Evolutionary conservation across 1,140 invertebrate species (phyloP).

Genomic region (Lanistes nyassanus): DNA sequence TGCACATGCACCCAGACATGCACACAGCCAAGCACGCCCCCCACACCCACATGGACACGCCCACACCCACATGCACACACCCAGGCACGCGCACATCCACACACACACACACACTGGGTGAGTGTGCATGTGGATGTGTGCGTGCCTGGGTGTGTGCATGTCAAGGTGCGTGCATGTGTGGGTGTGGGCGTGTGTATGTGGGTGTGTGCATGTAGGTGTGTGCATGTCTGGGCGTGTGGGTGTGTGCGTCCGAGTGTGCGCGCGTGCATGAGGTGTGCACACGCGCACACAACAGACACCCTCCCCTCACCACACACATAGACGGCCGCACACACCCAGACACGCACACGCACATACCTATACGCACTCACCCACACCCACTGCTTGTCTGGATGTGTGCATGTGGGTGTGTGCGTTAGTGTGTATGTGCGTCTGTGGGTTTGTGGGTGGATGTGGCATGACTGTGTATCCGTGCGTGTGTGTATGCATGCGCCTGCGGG

Average conservation of each 20-base stretch:
- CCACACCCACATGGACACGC: background rate
- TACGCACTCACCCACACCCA: background rate
- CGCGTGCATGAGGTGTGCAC: background rate
- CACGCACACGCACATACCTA: background rate
- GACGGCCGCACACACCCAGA: background rate
- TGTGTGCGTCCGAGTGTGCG: background rate
- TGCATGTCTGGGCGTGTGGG: background rate
- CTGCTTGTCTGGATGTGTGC: background rate
- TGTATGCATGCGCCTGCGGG: background rate
- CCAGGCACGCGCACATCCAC: background rate
- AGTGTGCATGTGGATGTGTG: no score
- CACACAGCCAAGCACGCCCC: background rate
- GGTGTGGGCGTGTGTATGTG: background rate
- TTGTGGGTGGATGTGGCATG: background rate
- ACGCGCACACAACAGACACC: background rate
- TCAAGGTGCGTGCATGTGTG: background rate
- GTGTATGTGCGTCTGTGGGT: background rate
- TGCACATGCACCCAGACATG: constrained; percentile 15
- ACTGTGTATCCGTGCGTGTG: constrained; percentile 1
- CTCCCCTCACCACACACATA: constrained; percentile 7
- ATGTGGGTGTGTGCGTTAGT: background rate
- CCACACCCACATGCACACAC: background rate
- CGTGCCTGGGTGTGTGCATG: background rate
- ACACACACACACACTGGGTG: constrained; percentile 4
- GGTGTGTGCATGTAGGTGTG: background rate